Base-by-base conservation (phyloP, 2,113 vertebrate species). In the Petromus typicus region DNA sequence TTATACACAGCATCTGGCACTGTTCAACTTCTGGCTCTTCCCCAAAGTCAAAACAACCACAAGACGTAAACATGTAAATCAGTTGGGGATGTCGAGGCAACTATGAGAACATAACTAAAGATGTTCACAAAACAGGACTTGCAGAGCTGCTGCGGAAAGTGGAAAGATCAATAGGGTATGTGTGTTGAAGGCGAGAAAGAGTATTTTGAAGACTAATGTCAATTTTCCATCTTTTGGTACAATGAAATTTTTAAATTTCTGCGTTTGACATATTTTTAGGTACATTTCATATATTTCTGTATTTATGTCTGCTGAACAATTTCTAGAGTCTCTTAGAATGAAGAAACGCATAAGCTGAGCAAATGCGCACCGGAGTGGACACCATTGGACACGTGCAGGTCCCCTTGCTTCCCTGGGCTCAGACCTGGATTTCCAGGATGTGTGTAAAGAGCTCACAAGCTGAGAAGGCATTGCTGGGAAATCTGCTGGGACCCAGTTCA, bases 391-490 rank as follows among this genome's bases (percentile, higher is more conserved):
- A 12, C 0, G 0, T 12, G 56, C 34, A 1, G 54, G 69, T 4
- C 30, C 63, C 12, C n/a, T n/a, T 2, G 67, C 0, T 12, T 11
- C 16, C 5, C 7, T 4, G 8, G 14, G 32, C 25, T 66, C 57
- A 8, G 17, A 1, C 10, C 20, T 59, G 27, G 14, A 57, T 4
- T 8, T 4, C 1, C 64, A 34, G 9, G 37, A 48, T 61, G 7
- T 20, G 23, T 0, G 5, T 4, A 23, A 17, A 61, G 57, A 20
- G 57, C 22, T 16, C 14, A 7, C 2, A 3, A 23, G 11, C 4
- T 4, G 27, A 69, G 20, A 12, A 16, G 71, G 27, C 66, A n/a
- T 43, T 0, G 0, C 23, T 3, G 14, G 40, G 17, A 22, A 32
- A 54, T 43, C 51, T 56, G 30, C 34, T 34, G 6, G 10, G 51